Base-by-base conservation (phyloP, 2,113 vertebrate genomes). In the Scophthalmus maximus region DNA sequence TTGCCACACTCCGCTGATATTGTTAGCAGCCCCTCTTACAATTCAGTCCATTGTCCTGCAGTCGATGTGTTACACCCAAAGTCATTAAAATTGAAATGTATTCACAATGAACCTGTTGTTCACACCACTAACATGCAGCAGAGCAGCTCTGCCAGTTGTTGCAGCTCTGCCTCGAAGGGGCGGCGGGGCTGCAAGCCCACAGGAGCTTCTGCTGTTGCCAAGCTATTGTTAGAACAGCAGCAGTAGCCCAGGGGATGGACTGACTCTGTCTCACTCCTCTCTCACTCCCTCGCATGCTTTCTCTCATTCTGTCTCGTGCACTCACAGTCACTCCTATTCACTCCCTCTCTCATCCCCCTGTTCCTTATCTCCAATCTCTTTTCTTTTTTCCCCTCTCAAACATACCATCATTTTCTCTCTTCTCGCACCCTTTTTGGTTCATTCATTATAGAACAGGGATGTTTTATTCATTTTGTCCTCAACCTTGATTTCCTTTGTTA, bases 171-270 rank as follows among this genome's bases (percentile, higher is more conserved):
- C 73, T 86, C 70, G 32, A 53, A 79, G 74, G n/a, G 79, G 81
- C 34, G 8, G 65, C 60, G 55, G 76, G 82, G 74, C 78, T 72
- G 74, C 79, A 52, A 80, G 65, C 81, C 86, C 86, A 61, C 82
- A 87, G 86, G 90, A 89, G 84, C 58, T 82, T 81, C 85, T 86
- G 76, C 83, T 51, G 65, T 81, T 82, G 81, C 76, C 66, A 58
- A 78, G 84, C 89, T 92, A 89, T 91, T 90, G 87, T 90, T 91
- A 88, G 89, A 89, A 82, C 75, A 68, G 84, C 76, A 81, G 79
- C 76, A 83, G 87, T 53, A 66, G 85, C 88, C 81, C 82, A 66
- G 76, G 87, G 85, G 88, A 89, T 53, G 58, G 51, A 84, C 62
- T 52, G 72, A 81, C 87, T 91, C 73, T 57, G 38, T 80, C 78